Conservation (phyloP, 2,888 invertebrate genomes). For the Galerucella nymphaeae region DNA sequence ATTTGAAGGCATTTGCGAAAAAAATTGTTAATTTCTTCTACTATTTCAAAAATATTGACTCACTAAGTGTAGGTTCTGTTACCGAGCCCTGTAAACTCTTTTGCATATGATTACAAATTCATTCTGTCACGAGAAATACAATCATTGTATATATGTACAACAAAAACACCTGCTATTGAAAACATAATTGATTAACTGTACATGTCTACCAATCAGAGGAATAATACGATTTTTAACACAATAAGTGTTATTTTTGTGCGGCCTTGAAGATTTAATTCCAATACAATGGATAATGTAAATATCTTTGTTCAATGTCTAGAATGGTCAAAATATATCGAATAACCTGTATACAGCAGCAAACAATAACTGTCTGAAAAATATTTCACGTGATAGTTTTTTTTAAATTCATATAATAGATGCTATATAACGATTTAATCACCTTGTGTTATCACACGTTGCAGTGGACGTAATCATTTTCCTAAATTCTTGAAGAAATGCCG, state of each 20-base stretch:
- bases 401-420: too few relatives aligned
- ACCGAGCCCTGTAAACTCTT: too few relatives aligned
- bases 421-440: too few relatives aligned
- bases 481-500: too few relatives aligned
- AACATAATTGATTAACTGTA: background rate
- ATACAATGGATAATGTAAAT: slow-evolving; percentile 4
- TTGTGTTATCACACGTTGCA: too few relatives aligned
- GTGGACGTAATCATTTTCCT: too few relatives aligned
- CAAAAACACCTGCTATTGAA: slow-evolving; percentile 2
- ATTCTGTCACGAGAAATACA: background rate
- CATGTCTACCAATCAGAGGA: background rate
- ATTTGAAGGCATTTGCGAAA: too few relatives aligned
- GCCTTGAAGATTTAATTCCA: background rate
- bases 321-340: slow-evolving; percentile 4
- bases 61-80: too few relatives aligned
- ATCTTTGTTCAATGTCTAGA: background rate
- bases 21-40: too few relatives aligned
- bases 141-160: background rate
- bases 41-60: too few relatives aligned
- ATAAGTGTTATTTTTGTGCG: background rate
- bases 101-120: background rate
- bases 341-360: background rate
- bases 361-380: too few relatives aligned
- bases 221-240: background rate
- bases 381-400: too few relatives aligned